These are phyloP conservation scores for Amphiprion ocellaris DNA, from an alignment of 2,113 vertebrate species.

Conservation along the genomic window DNA sequence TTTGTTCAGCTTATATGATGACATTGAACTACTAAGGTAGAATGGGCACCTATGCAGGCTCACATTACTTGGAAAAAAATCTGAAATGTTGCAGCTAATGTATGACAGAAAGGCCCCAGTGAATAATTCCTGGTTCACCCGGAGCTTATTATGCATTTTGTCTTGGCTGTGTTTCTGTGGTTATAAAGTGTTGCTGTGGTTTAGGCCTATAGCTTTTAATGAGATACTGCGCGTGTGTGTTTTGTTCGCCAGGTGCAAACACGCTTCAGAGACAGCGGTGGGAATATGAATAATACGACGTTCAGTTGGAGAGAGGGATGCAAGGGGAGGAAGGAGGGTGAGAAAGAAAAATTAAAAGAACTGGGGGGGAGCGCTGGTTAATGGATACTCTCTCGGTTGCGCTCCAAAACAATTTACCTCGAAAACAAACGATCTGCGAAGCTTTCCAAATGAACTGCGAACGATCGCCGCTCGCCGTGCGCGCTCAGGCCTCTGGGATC, in stretches of 20 bases:
- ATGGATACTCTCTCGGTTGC: slow-evolving; percentile 65
- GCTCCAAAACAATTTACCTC: slow-evolving; percentile 74
- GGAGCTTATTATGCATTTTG: slow-evolving; percentile 53
- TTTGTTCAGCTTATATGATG: background rate
- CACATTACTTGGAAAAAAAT: background rate
- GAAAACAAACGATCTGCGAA: slow-evolving; percentile 71
- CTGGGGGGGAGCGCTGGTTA: slow-evolving; percentile 45
- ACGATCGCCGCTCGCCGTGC: slow-evolving; percentile 42
- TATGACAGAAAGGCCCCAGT: slow-evolving; percentile 18
- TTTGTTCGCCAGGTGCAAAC: slow-evolving; percentile 58
- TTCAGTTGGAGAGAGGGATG: slow-evolving; percentile 17
- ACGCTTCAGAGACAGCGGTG: slow-evolving; percentile 17
- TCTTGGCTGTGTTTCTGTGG: slow-evolving; percentile 40
- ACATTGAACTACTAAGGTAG: too few relatives aligned
- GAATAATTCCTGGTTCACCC: slow-evolving; percentile 49
- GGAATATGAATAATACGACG: slow-evolving; percentile 65
- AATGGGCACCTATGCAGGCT: background rate
- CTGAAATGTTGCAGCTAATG: slow-evolving; percentile 1
- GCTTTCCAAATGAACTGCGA: slow-evolving; percentile 54
- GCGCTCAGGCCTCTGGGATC: slow-evolving; percentile 41
- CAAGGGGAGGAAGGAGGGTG: background rate
- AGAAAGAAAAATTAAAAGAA: slow-evolving; percentile 54
- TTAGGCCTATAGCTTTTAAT: slow-evolving; percentile 55
- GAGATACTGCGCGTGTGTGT: slow-evolving; percentile 34
- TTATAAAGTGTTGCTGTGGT: slow-evolving; percentile 55